Base-by-base conservation (phyloP, 2,888 invertebrate species). In the Smittia aterrima region DNA sequence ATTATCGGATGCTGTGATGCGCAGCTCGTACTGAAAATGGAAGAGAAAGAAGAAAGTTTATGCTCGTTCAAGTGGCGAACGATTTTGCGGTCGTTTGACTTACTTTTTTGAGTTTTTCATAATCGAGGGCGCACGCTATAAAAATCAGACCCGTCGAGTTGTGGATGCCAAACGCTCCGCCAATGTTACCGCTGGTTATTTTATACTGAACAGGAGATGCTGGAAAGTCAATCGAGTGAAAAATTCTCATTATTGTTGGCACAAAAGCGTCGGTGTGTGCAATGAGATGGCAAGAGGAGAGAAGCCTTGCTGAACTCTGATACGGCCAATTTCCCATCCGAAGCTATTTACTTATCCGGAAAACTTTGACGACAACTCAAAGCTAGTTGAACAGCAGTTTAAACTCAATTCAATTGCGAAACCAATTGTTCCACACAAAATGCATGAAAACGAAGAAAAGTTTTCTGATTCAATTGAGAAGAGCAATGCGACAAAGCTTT, bases 81-180 rank as follows among this genome's bases (percentile, higher is more conserved):
- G 22, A n/a, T 6, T 47, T 47, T 47, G 16, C 32, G 32, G 32
- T 32, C 54, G 40, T 58, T 20, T 58, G 38, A 78, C 83, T 83
- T 80, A 85, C 85, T 80, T 84, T 81, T 76, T 83, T 84, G 74
- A 82, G 79, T 13, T 83, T 83, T 78, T 86, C 86, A 79, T 85
- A 86, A 78, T 87, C 87, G 40, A 87, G 80, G 64, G 84, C 83
- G 58, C 85, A 84, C 3, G 85, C 85, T 22, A 87, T 85, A 79
- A 84, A 86, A 75, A 87, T 85, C 74, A 86, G 85, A 22, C 87
- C 87, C 16, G 86, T 86, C 78, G 84, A 84, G 77, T 85, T 84
- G 77, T 85, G 84, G 70, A 86, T 85, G 53, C 84, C 85, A 78
- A 86, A 86, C 0, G 85, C 85, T 76, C 85, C 86, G 22, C 84